Evolutionary conservation across 2,888 invertebrate genomes (phyloP).

Genomic region (Cyclophora albipunctata): DNA sequence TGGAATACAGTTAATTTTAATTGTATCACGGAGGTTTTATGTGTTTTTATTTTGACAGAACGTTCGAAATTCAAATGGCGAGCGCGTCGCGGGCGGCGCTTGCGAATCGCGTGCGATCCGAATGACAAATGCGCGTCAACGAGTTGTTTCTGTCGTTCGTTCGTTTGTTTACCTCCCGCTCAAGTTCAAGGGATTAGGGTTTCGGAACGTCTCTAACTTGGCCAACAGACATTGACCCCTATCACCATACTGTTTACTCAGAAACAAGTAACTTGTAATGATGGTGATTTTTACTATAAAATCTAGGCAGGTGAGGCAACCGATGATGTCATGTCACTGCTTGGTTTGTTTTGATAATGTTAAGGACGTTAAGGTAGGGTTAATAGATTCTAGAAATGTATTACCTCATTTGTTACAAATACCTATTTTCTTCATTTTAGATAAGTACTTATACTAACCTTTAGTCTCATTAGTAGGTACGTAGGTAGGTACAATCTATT

Average conservation of each 20-base stretch:
- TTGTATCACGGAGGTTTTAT: no score
- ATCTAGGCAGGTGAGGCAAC: conserved; percentile 21
- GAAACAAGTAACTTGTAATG: conserved; percentile 15
- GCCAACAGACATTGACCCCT: conserved; percentile 24
- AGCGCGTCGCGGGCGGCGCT: conserved; percentile 44
- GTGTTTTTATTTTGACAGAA: conserved; percentile 8
- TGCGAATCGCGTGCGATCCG: conserved; percentile 49
- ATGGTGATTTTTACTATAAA: conserved; percentile 20
- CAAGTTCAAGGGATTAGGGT: conserved; percentile 67
- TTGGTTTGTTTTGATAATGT: no score
- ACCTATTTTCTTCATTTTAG: no score
- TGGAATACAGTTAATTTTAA: no score
- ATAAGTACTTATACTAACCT: no score
- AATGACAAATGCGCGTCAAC: conserved; percentile 70
- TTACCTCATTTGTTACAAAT: no score
- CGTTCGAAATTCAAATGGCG: conserved; percentile 28
- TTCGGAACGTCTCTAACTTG: conserved; percentile 24
- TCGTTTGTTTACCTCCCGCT: conserved; percentile 54
- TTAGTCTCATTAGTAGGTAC: no score
- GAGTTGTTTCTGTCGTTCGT: conserved; percentile 23
- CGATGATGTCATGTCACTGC: conserved; percentile 18
- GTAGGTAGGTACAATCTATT: no score
- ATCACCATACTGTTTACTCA: conserved; percentile 18
- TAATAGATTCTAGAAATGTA: no score
- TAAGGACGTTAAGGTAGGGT: no score